Percentiles rank a stretch among this genome's conserved stretches.
Conservation (phyloP, 23 tunicate genomes). For the Ciona savignyi region DNA sequence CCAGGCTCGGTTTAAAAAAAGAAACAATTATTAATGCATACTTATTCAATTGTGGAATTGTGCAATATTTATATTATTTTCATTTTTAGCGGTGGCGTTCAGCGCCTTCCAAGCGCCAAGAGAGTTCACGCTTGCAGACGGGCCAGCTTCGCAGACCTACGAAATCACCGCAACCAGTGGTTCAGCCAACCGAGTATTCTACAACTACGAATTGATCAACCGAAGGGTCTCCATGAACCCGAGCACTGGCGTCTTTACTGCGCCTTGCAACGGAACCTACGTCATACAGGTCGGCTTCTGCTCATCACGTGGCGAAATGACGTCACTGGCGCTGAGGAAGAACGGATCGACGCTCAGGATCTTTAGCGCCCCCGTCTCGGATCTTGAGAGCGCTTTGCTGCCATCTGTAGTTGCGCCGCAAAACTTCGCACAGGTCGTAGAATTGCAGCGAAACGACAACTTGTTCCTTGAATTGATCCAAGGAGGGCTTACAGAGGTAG, state of each 20-base stretch:
- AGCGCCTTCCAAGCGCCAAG: not conserved
- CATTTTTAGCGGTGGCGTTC: no score
- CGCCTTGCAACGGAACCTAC: not conserved
- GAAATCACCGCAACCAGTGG: not conserved
- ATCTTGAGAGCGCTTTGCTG: not conserved
- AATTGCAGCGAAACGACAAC: not conserved
- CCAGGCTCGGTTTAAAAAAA: no score
- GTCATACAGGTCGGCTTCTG: not conserved
- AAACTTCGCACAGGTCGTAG: not conserved
- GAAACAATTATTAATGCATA: no score
- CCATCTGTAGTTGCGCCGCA: not conserved
- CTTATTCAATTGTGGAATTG: no score
- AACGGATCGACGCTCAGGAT: not conserved
- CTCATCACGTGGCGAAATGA: not conserved
- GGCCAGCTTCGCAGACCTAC: not conserved
- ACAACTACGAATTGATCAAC: no score
- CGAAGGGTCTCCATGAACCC: no score
- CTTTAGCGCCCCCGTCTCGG: not conserved
- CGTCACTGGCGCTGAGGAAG: not conserved
- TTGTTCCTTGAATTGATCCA: not conserved
- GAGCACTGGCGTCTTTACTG: not conserved
- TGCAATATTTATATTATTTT: no score
- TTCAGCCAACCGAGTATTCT: not conserved
- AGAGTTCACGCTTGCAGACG: not conserved
- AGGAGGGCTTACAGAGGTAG: not conserved